A percentile compares a stretch with the other conserved stretches of the same genome.
phyloP scores from a whole-genome alignment of 2,113 vertebrate genomes.

The Mastomys natalensis region DNA sequence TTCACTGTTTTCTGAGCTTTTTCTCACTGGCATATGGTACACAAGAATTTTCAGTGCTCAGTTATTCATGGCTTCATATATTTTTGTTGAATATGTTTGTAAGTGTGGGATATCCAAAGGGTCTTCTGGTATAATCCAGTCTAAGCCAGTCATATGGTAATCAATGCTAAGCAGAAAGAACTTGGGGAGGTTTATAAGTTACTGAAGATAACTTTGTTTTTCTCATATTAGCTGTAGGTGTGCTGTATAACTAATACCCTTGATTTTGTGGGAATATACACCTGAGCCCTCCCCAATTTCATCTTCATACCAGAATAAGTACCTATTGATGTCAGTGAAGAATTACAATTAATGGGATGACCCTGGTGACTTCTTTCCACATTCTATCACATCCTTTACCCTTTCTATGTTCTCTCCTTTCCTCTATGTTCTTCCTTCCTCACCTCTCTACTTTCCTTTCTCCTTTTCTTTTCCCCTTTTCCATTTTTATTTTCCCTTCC shows the following conservation, averaged over 20 bases:
- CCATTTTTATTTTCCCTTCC: not conserved
- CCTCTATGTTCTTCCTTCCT: not conserved
- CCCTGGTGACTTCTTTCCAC: not conserved
- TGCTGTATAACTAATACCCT: not conserved
- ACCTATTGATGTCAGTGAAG: not conserved
- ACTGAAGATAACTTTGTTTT: not conserved
- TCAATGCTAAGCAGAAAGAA: not conserved
- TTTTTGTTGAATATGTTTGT: not conserved
- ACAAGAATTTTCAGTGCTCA: not conserved
- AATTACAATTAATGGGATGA: not conserved
- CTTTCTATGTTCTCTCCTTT: not conserved
- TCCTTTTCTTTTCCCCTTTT: not conserved
- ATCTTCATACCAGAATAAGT: not conserved
- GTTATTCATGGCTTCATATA: not conserved
- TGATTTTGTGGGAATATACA: not conserved
- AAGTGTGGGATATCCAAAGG: not conserved
- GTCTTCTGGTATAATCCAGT: not conserved
- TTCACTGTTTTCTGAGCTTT: not conserved
- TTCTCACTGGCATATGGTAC: not conserved
- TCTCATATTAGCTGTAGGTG: not conserved
- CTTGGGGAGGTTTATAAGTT: not conserved
- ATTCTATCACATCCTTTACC: accelerated
- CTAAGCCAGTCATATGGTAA: not conserved
- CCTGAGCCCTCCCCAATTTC: not conserved
- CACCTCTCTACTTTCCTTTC: accelerated